Evolutionary conservation across 2,113 vertebrate species (phyloP).

Genomic region (Romanogobio albipinnatus): DNA sequence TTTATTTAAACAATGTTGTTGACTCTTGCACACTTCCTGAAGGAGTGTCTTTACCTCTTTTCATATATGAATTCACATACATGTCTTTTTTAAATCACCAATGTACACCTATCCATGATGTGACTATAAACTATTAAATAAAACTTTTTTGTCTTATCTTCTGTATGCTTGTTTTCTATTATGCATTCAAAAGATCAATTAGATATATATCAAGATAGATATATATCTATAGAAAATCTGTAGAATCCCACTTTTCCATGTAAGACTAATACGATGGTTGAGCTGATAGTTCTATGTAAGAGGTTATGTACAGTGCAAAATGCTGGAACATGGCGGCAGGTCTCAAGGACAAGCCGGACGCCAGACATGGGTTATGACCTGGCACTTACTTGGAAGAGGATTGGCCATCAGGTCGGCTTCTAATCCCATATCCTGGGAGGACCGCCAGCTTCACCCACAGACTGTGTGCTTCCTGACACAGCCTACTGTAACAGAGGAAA

Average conservation of each 20-base stretch:
- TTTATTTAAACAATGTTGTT: conserved; percentile 41
- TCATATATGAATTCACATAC: neutral
- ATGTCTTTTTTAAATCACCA: neutral
- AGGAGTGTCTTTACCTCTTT: neutral
- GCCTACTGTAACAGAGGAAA: conserved; percentile 60
- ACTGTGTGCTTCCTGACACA: conserved; percentile 56
- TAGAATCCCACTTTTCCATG: neutral
- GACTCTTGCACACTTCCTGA: conserved; percentile 24
- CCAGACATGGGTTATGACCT: conserved; percentile 42
- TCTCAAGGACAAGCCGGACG: conserved; percentile 27
- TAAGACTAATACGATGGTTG: no score
- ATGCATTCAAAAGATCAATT: neutral
- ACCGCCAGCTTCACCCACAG: conserved; percentile 38
- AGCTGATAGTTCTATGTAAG: neutral
- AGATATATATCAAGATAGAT: no score
- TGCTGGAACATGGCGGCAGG: neutral
- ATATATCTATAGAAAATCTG: neutral
- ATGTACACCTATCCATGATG: neutral
- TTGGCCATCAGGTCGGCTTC: conserved; percentile 40
- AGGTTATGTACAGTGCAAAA: neutral
- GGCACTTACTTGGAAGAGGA: conserved; percentile 42
- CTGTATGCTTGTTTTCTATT: neutral
- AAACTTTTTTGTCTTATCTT: conserved; percentile 13
- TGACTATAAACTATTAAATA: conserved; percentile 21
- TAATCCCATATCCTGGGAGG: conserved; percentile 66